These are phyloP conservation scores for Leptodactylus fuscus DNA, from an alignment of 2,113 vertebrate species.

Conservation along the genomic window DNA sequence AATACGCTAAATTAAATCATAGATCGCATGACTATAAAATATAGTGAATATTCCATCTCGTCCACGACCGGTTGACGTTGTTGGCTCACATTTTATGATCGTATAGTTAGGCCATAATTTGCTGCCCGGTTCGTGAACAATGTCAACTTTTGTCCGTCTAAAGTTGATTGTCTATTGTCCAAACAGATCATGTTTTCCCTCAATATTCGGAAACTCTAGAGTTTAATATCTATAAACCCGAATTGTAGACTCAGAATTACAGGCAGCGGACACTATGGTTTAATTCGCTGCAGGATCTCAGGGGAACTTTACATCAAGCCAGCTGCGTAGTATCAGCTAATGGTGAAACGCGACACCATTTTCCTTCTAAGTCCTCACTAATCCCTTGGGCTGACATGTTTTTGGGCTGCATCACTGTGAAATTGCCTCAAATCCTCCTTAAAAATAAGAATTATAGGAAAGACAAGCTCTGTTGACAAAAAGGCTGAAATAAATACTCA, in stretches of 20 bases:
- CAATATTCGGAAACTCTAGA: slow-evolving; percentile 66
- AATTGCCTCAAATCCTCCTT: slow-evolving; percentile 81
- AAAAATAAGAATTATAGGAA: slow-evolving; percentile 76
- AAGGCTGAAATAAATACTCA: slow-evolving; percentile 70
- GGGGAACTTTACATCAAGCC: slow-evolving; percentile 69
- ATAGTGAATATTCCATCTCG: background rate
- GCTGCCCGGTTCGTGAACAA: slow-evolving; percentile 37
- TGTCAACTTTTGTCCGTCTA: slow-evolving; percentile 42
- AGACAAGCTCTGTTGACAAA: slow-evolving; percentile 74
- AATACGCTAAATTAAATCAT: slow-evolving; percentile 17
- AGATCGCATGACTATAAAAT: slow-evolving; percentile 15
- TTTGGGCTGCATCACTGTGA: slow-evolving; percentile 75
- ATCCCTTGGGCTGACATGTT: slow-evolving; percentile 80
- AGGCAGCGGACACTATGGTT: slow-evolving; percentile 69
- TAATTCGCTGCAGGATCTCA: slow-evolving; percentile 70
- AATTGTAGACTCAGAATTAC: background rate
- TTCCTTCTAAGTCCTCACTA: slow-evolving; percentile 77
- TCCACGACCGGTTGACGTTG: background rate
- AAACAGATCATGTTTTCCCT: slow-evolving; percentile 64
- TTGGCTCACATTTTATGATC: background rate
- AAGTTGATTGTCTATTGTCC: slow-evolving; percentile 58
- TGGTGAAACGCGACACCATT: slow-evolving; percentile 77
- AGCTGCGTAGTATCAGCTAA: slow-evolving; percentile 70
- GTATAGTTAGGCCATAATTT: slow-evolving; percentile 29
- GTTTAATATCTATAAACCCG: slow-evolving; percentile 62